phyloP scores from a whole-genome alignment of 2,797 vertebrate genomes.

The Clarias pachynema region DNA sequence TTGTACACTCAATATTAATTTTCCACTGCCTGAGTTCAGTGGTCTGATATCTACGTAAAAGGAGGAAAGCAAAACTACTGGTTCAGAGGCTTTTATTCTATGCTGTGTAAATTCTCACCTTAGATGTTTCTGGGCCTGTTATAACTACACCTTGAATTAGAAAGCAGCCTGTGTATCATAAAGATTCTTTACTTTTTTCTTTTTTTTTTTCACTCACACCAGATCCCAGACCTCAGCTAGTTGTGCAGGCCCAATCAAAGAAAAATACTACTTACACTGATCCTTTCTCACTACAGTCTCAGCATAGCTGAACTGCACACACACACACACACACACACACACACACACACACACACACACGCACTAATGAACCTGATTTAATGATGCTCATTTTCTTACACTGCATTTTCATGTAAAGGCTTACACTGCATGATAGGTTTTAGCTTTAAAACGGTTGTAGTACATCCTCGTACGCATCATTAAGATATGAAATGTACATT shows the following conservation, averaged over 20 bases:
- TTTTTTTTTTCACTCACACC: background rate
- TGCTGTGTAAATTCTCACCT: constrained; percentile 49
- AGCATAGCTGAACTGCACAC: constrained; percentile 15
- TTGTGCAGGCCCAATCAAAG: constrained; percentile 17
- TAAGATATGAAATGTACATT: background rate
- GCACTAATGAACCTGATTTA: background rate
- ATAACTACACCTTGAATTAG: constrained; percentile 37
- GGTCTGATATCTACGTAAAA: constrained; percentile 49
- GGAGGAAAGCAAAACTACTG: constrained; percentile 19
- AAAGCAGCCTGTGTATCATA: constrained; percentile 17
- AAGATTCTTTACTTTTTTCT: constrained; percentile 1
- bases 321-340: background rate
- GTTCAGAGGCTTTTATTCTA: constrained; percentile 44
- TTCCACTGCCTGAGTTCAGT: constrained; percentile 40
- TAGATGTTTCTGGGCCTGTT: constrained; percentile 37
- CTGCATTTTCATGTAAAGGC: constrained; percentile 1
- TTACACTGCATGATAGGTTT: background rate
- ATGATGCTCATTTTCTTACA: background rate
- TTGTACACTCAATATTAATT: constrained; percentile 29
- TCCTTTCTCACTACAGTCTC: constrained; percentile 3
- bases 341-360: too few relatives aligned
- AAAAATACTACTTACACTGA: constrained; percentile 19
- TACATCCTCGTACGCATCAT: background rate
- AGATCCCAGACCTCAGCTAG: constrained; percentile 36
- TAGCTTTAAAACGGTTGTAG: background rate